Base-by-base conservation (phyloP, 2,797 vertebrate species). In the Eulemur albifrons region DNA sequence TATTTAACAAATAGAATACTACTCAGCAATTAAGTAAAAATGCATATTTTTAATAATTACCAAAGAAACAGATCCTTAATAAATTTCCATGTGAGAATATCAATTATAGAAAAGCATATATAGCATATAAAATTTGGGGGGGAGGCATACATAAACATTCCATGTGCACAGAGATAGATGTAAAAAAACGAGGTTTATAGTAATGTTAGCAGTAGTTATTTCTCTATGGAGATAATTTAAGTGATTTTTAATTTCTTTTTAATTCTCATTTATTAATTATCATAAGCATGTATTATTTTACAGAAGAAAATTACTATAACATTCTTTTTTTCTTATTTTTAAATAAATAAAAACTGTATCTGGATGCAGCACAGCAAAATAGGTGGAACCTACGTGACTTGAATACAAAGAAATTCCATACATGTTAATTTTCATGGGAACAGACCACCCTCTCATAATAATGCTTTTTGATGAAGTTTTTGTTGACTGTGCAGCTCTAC, bases 321-420 rank as follows among this genome's bases (percentile, higher is more conserved):
- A 65, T 92, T 90, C 13, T 54, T 63, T 69, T 94, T 94, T 67
- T 92, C 38, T 50, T 54, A 76, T 50, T 87, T 93, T 96, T 72
- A 69, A 92, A 65, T 70, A 75, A 93, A 75, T 25, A 69, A 54
- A 54, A 54, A 54, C 52, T 54, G 14, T 50, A 15, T 67, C 27
- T 88, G 23, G 21, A 65, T 45, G 18, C 0, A 38, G 14, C 8
- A 69, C 1, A 76, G 25, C 10, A 48, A 93, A 45, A 45, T 45
- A 11, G 8, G 43, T 45, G 17, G 30, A 54, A 10, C 2, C 21
- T 57, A 2, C 38, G 13, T 80, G 8, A 5, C 17, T 50, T 38
- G 54, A 89, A 38, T 4, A 25, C 27, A 38, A 88, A 89, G 54
- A 76, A 50, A 54, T 61, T 54, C 1, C 7, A 32, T 32, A 1